Evolutionary conservation across 1,140 invertebrate species (phyloP).

Genomic region (Cydia fagiglandana): DNA sequence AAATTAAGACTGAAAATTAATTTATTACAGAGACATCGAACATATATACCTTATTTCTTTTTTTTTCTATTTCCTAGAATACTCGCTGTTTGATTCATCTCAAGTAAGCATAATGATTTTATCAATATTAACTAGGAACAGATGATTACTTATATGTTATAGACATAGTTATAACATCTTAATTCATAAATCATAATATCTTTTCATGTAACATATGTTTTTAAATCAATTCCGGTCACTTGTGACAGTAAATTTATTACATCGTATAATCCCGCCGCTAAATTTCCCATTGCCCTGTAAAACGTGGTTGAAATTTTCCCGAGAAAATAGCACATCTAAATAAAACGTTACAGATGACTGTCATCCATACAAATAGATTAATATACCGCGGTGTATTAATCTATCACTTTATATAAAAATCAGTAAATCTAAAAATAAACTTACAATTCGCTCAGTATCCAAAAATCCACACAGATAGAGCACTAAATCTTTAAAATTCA

Average conservation of each 20-base stretch:
- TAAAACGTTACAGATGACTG: not conserved
- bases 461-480: not conserved
- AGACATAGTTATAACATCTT: too few relatives aligned
- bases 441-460: constrained; percentile 18
- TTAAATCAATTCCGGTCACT: not conserved
- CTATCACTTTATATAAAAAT: too few relatives aligned
- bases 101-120: too few relatives aligned
- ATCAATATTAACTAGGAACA: too few relatives aligned
- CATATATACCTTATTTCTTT: too few relatives aligned
- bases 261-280: not conserved
- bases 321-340: constrained; percentile 4
- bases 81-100: too few relatives aligned
- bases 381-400: too few relatives aligned
- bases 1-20: too few relatives aligned
- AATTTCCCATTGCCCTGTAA: not conserved
- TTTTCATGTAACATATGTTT: not conserved
- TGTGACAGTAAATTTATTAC: not conserved
- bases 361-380: not conserved
- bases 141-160: too few relatives aligned
- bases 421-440: not conserved
- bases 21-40: too few relatives aligned
- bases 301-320: not conserved
- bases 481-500: constrained; percentile 10
- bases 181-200: not conserved
- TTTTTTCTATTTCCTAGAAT: too few relatives aligned